Conservation (phyloP, 2,888 invertebrate genomes). For the Tanypteryx hageni region DNA sequence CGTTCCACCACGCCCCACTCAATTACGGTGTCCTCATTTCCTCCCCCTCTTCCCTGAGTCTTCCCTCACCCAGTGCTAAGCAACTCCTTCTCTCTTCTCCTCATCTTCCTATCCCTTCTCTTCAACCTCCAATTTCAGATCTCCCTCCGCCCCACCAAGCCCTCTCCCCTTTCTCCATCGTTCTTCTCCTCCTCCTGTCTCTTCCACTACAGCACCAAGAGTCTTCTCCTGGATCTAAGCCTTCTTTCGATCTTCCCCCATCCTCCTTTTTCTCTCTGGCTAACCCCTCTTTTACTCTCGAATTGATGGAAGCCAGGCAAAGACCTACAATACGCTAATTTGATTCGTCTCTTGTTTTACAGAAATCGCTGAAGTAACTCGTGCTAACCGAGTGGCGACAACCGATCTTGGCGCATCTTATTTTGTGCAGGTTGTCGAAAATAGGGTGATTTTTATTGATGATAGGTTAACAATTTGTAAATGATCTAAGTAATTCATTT, state of each 20-base stretch:
- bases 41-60: background rate
- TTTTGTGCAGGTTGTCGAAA: background rate
- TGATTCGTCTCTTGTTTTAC: conserved; percentile 18
- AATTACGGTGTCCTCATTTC: conserved; percentile 8
- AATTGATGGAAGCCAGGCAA: conserved; percentile 36
- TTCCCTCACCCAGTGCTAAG: background rate
- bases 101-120: background rate
- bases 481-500: background rate
- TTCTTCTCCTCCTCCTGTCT: conserved; percentile 37
- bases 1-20: conserved; percentile 50
- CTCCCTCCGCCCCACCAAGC: background rate
- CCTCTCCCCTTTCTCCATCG: background rate
- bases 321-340: conserved; percentile 49
- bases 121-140: background rate
- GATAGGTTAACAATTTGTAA: background rate
- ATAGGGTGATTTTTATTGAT: background rate
- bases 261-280: background rate
- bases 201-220: conserved; percentile 32
- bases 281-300: conserved; percentile 35
- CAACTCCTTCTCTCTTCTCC: background rate
- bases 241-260: background rate
- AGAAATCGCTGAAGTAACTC: conserved; percentile 26
- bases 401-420: background rate
- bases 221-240: background rate
- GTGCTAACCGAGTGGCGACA: background rate